phyloP scores from a whole-genome alignment of 1,140 invertebrate species.

The Choristoneura fumiferana region DNA sequence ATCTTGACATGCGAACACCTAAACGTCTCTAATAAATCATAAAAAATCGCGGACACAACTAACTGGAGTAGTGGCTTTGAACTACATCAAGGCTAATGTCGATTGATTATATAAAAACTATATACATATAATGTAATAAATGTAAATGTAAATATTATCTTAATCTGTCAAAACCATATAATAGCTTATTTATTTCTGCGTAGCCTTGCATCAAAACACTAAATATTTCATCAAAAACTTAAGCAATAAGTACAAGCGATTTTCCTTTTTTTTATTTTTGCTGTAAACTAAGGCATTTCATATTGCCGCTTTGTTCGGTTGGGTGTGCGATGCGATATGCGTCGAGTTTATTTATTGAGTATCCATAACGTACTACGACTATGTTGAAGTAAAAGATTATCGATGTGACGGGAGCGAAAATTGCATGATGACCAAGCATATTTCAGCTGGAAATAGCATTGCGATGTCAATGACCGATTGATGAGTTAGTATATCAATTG shows the following conservation, averaged over 20 bases:
- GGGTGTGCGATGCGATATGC: too few species aligned
- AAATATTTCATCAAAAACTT: too few species aligned
- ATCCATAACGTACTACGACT: background rate
- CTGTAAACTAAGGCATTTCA: too few species aligned
- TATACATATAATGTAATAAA: too few species aligned
- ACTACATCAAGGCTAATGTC: constrained; percentile 53
- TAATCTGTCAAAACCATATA: too few species aligned
- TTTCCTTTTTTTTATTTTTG: too few species aligned
- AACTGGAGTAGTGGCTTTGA: constrained; percentile 45
- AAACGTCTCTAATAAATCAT: constrained; percentile 41
- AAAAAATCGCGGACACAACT: constrained; percentile 38
- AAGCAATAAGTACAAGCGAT: too few species aligned
- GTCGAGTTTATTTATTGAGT: background rate
- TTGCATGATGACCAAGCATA: constrained; percentile 8
- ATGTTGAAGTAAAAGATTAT: background rate
- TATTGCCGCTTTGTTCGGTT: too few species aligned
- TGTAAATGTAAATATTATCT: too few species aligned
- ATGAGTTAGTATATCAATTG: background rate
- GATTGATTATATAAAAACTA: constrained; percentile 2
- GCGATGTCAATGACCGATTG: constrained; percentile 8
- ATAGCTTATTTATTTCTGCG: too few species aligned
- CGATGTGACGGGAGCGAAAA: background rate
- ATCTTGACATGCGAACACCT: constrained; percentile 35
- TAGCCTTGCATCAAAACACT: too few species aligned
- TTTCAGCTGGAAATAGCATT: background rate